phyloP scores from a whole-genome alignment of 1,140 invertebrate genomes.

The Drosophila pallidifrons region DNA sequence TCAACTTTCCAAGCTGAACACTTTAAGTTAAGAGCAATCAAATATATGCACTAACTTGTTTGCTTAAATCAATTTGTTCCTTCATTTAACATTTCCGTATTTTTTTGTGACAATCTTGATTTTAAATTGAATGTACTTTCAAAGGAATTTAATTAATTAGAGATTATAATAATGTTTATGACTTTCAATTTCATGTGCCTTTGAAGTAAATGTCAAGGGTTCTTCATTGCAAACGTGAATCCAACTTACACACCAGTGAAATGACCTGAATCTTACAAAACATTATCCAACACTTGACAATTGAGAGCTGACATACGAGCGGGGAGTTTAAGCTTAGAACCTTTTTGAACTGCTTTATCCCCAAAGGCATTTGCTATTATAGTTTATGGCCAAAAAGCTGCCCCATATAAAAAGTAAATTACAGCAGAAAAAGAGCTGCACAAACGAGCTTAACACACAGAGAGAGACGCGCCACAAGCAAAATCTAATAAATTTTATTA shows the following conservation, averaged over 20 bases:
- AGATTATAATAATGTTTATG: no score
- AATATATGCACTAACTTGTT: background rate
- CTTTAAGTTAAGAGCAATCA: background rate
- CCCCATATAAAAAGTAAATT: slow-evolving; percentile 67
- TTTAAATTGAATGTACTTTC: no score
- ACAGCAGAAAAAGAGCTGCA: slow-evolving; percentile 35
- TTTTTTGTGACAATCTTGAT: no score
- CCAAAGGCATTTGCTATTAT: slow-evolving; percentile 63
- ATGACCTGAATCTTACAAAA: slow-evolving; percentile 1
- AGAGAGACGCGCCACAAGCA: slow-evolving; percentile 57
- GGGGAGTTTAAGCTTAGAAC: slow-evolving; percentile 11
- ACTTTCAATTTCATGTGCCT: no score
- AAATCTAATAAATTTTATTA: slow-evolving; percentile 79
- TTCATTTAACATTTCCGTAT: no score
- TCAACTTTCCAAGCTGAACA: slow-evolving; percentile 29
- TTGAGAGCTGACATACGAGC: background rate
- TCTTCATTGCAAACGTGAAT: background rate
- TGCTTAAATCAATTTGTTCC: background rate
- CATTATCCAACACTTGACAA: slow-evolving; percentile 24
- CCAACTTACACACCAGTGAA: background rate
- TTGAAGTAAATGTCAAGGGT: no score
- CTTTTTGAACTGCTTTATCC: slow-evolving; percentile 33
- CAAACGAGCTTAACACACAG: slow-evolving; percentile 47
- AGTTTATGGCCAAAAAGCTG: slow-evolving; percentile 70
- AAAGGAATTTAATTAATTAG: no score